Evolutionary conservation across 64 coral and sea anemone species (phyloP), one percentile per base, ranked within the genome.

Genomic region (Hydrozoanthus tunicans): DNA sequence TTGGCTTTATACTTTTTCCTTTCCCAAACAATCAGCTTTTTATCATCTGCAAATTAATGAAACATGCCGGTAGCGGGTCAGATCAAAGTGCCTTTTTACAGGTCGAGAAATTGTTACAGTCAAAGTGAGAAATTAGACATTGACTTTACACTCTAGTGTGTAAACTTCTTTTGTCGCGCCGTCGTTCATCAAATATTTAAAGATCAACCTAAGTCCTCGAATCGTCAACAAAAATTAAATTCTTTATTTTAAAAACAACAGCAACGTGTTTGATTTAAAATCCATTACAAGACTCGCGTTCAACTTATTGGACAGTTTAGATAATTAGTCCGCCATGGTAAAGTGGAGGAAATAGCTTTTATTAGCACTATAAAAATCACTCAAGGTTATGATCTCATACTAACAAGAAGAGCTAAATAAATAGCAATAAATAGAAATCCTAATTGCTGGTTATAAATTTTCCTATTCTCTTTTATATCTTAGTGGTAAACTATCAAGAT

Each of bases 361-460:
- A 51, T 8, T 11, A 74, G 5, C n/a, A 43, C 27, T 74, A 74
- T 10, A 11, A 59, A 61, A 62, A 15, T 81, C 8, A 13, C 12
- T 23, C 56, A 25, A 24, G 20, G 61, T 12, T 81, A 81, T 81
- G 79, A 81, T 81, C 79, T 81, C 79, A 81, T 58, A n/a, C 26
- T 81, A 55, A 81, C 4, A 80, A 61, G 25, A 25, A 81, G 58
- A 23, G 13, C 58, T 25, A 62, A 27, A 32, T 53, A 81, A 13
- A 43, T 43, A 43, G 32, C 0, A 43, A 43, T 43, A 43, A 43
- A 1, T 61, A 12, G 61, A 80, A 81, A 0, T 4, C 12, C 13
- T 74, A 6, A 12, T 27, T 81, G 20, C 10, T 1, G 11, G 15
- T 27, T 4, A 5, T 5, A 4, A 12, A 8, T 59, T 59, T 81